These are phyloP conservation scores for Oxytorus armatus DNA, from an alignment of 2,888 invertebrate species.

Conservation along the genomic window DNA sequence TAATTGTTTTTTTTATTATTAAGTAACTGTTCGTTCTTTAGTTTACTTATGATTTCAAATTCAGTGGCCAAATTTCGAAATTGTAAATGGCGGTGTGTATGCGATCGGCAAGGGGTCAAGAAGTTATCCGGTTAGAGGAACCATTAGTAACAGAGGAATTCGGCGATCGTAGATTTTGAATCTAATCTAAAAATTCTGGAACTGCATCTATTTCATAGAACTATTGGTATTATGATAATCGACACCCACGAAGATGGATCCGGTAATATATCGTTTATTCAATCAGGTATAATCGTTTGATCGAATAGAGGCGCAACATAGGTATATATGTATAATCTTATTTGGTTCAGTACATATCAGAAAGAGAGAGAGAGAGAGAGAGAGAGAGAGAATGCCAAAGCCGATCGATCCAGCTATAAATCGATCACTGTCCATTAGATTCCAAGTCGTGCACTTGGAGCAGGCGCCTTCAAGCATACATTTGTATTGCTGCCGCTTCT, in stretches of 20 bases:
- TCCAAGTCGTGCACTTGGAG: conserved; percentile 61
- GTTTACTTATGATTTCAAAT: too few species aligned
- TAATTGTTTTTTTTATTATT: too few species aligned
- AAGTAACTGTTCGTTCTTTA: too few species aligned
- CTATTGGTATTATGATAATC: conserved; percentile 5
- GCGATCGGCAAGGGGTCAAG: too few species aligned
- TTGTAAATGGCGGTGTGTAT: too few species aligned
- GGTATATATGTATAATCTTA: conserved; percentile 10
- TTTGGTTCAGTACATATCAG: too few species aligned
- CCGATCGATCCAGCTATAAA: conserved; percentile 69
- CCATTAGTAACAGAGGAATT: too few species aligned
- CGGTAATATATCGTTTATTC: conserved; percentile 33
- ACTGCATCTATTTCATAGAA: too few species aligned
- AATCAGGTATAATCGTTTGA: conserved; percentile 47
- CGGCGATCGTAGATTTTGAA: too few species aligned
- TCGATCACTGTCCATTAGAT: conserved; percentile 72
- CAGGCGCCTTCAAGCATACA: conserved; percentile 66
- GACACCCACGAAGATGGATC: conserved; percentile 11
- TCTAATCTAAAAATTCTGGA: too few species aligned
- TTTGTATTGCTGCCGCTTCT: conserved; percentile 64
- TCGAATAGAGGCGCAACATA: conserved; percentile 3
- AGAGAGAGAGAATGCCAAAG: conserved; percentile 63
- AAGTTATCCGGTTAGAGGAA: too few species aligned
- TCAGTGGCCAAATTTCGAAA: too few species aligned
- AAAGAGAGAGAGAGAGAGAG: conserved; percentile 21